Evolutionary conservation across 2,888 invertebrate species (phyloP).

Genomic region (Drosophila infuscata): DNA sequence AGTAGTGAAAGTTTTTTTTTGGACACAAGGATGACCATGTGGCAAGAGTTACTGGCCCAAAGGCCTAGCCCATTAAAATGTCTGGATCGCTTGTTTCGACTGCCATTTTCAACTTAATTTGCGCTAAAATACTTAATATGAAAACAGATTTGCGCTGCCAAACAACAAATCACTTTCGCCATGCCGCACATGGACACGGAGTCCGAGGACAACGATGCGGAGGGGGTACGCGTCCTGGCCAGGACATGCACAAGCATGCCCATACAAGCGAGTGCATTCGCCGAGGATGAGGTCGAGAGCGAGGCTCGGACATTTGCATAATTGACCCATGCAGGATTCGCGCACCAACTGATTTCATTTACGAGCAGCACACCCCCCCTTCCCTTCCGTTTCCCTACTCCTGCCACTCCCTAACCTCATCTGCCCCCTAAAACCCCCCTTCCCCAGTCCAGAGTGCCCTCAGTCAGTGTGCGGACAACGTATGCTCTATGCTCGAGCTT

Average conservation of each 20-base stretch:
- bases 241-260: conserved; percentile 21
- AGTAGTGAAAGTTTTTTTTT: conserved; percentile 43
- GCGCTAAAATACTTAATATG: conserved; percentile 77
- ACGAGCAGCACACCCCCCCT: conserved; percentile 50
- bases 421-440: too few species aligned
- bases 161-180: conserved; percentile 78
- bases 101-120: conserved; percentile 73
- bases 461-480: conserved; percentile 68
- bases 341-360: conserved; percentile 82
- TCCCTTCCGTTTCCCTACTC: not conserved
- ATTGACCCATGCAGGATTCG: conserved; percentile 84
- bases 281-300: conserved; percentile 16
- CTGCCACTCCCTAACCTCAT: not conserved
- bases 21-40: conserved; percentile 5
- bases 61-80: conserved; percentile 44
- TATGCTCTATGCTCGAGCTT: conserved; percentile 80
- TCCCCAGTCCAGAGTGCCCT: conserved; percentile 3
- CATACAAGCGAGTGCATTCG: conserved; percentile 1
- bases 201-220: conserved; percentile 18
- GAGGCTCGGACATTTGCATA: conserved; percentile 81
- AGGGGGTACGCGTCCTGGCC: conserved; percentile 14
- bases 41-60: conserved; percentile 4
- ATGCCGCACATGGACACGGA: conserved; percentile 50
- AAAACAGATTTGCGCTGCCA: conserved; percentile 79
- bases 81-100: conserved; percentile 55